Conservation (phyloP, 1,140 invertebrate genomes). For the Macrobrachium rosenbergii region DNA sequence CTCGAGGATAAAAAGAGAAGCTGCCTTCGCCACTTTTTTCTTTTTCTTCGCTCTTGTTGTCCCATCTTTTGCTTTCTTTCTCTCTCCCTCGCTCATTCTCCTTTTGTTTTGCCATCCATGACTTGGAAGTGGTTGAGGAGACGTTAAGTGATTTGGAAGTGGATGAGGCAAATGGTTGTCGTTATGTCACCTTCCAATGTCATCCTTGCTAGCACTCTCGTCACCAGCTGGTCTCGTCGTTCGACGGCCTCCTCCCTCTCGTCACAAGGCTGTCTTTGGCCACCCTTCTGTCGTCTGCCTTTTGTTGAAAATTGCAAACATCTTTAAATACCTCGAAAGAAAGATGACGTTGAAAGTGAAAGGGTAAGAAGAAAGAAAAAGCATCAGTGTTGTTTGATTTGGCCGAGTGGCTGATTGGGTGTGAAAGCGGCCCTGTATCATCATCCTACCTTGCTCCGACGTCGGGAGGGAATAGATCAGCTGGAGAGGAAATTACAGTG, state of each 20-base stretch:
- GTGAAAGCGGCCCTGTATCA: background rate
- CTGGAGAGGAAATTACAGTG: conserved; percentile 1
- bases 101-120: background rate
- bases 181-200: conserved; percentile 51
- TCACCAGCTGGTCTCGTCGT: conserved; percentile 44
- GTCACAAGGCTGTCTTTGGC: conserved; percentile 49
- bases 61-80: background rate
- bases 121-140: background rate
- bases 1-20: too few species aligned
- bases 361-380: too few species aligned
- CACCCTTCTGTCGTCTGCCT: conserved; percentile 7
- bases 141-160: background rate
- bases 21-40: conserved; percentile 16
- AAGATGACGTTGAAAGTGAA: too few species aligned
- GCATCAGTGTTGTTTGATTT: too few species aligned
- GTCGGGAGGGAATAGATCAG: background rate
- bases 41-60: conserved; percentile 4
- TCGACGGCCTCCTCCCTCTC: conserved; percentile 35
- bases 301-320: background rate
- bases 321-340: background rate
- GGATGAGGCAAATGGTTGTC: conserved; percentile 14
- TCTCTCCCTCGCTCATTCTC: background rate
- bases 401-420: background rate
- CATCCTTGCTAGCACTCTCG: conserved; percentile 47
- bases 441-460: background rate